Evolutionary conservation across 2,797 vertebrate genomes (phyloP).

Genomic region (Myiotriccus ornatus): DNA sequence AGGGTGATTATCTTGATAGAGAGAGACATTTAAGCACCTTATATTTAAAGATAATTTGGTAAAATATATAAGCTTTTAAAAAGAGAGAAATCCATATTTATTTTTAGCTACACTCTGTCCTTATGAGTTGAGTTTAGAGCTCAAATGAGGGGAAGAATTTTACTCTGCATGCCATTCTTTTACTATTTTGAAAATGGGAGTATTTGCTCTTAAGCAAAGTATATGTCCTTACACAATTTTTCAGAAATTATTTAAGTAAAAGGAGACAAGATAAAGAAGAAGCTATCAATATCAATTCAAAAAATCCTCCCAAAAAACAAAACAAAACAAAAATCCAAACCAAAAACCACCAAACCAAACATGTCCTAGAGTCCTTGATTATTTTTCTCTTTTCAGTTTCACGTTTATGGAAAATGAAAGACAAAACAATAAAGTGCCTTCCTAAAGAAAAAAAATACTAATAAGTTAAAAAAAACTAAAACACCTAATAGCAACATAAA

Average conservation of each 20-base stretch:
- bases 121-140: neutral
- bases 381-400: neutral
- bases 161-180: neutral
- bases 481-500: constrained; percentile 33
- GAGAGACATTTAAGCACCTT: neutral
- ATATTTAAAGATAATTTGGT: neutral
- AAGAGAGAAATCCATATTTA: neutral
- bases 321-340: neutral
- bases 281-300: neutral
- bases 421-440: neutral
- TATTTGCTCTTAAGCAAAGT: neutral
- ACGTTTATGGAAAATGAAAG: neutral
- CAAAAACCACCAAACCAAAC: neutral
- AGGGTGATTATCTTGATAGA: neutral
- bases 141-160: neutral
- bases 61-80: constrained; percentile 15
- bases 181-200: neutral
- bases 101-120: neutral
- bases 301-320: neutral
- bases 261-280: neutral
- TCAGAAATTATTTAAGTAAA: neutral
- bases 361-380: neutral
- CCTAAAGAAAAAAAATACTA: neutral
- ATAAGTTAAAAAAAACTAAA: constrained; percentile 19
- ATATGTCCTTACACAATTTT: neutral